Conservation (phyloP, 2,888 invertebrate genomes). For the Luperina testacea region DNA sequence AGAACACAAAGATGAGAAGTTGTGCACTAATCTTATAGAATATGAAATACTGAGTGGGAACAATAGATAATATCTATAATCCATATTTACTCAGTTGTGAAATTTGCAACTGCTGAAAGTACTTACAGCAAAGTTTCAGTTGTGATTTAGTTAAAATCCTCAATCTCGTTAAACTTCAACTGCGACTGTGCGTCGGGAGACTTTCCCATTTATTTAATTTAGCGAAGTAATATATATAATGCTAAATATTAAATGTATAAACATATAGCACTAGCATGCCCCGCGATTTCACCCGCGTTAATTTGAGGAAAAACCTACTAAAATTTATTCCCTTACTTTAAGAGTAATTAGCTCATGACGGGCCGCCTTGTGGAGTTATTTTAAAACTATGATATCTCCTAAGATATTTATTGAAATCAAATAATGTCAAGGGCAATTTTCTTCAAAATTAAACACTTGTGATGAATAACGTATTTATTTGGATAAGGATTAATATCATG, state of each 20-base stretch:
- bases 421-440: no score
- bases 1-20: conserved; percentile 4
- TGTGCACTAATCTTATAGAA: conserved; percentile 27
- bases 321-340: no score
- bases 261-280: no score
- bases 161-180: conserved; percentile 65
- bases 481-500: no score
- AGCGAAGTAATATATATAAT: conserved; percentile 11
- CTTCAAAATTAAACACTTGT: no score
- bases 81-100: conserved; percentile 46
- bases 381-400: no score
- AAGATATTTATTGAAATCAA: no score
- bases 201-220: conserved; percentile 54
- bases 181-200: conserved; percentile 46
- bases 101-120: conserved; percentile 57
- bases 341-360: no score
- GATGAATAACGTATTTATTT: no score
- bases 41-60: conserved; percentile 35
- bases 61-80: conserved; percentile 33
- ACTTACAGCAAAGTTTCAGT: conserved; percentile 60
- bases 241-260: background rate
- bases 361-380: no score
- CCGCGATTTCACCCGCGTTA: no score
- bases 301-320: no score
- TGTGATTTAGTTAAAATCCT: conserved; percentile 65